Percentiles rank a stretch among this genome's conserved stretches.
phyloP scores from a whole-genome alignment of 2,888 invertebrate species.

The Trachelus tabidus region DNA sequence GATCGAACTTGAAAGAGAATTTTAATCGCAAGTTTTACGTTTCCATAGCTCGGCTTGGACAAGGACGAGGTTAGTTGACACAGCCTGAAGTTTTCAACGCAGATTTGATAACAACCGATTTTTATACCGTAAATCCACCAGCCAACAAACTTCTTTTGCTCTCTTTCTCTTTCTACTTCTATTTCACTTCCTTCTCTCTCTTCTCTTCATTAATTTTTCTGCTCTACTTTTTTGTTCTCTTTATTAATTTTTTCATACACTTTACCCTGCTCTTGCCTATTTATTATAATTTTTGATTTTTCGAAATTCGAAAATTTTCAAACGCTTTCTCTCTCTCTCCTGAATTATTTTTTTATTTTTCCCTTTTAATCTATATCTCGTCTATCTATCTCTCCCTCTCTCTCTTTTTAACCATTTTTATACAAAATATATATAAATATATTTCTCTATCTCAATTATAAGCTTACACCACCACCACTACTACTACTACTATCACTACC shows the following conservation, averaged over 20 bases:
- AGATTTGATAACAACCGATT: slow-evolving; percentile 38
- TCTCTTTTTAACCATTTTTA: slow-evolving; percentile 19
- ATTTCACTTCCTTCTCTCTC: not conserved
- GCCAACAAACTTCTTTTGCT: slow-evolving; percentile 29
- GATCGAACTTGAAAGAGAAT: slow-evolving; percentile 28
- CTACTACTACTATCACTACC: not conserved
- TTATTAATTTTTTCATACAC: not conserved
- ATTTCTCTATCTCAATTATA: not conserved
- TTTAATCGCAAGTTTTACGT: slow-evolving; percentile 65
- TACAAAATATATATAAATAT: slow-evolving; percentile 1
- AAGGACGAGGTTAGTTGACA: slow-evolving; percentile 82
- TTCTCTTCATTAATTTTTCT: not conserved
- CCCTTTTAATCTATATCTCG: not conserved
- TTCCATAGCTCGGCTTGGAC: slow-evolving; percentile 92
- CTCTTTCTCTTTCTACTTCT: not conserved
- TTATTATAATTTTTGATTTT: not conserved
- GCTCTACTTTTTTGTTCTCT: not conserved
- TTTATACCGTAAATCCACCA: slow-evolving; percentile 33
- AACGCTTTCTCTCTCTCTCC: slow-evolving; percentile 15
- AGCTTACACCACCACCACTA: not conserved
- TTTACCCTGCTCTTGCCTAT: not conserved
- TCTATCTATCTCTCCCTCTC: not conserved
- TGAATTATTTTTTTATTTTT: not conserved
- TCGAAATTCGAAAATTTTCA: slow-evolving; percentile 15
- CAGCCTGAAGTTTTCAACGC: slow-evolving; percentile 54